Evolutionary conservation across 2,888 invertebrate species (phyloP).

Genomic region (Lydus trimaculatus): DNA sequence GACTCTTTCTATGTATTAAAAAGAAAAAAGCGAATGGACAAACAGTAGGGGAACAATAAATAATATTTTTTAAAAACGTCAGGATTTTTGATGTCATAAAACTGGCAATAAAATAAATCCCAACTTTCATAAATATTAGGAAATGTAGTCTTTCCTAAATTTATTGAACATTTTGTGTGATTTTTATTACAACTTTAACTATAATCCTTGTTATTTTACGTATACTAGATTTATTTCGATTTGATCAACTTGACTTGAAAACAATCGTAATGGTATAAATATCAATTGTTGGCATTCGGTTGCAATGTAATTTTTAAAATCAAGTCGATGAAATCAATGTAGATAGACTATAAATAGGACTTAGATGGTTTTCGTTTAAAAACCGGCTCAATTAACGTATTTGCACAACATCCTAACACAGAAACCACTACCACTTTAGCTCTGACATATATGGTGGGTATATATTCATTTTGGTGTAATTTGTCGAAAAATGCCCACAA

Average conservation of each 20-base stretch:
- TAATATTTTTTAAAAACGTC: slow-evolving; percentile 27
- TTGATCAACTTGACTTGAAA: background rate
- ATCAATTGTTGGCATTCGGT: no score
- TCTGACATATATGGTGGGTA: background rate
- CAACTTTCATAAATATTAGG: slow-evolving; percentile 26
- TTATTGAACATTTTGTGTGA: slow-evolving; percentile 30
- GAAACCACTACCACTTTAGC: background rate
- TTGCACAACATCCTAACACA: background rate
- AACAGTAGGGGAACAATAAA: slow-evolving; percentile 19
- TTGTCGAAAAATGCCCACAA: slow-evolving; percentile 56
- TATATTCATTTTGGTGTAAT: slow-evolving; percentile 52
- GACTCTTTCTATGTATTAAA: slow-evolving; percentile 18
- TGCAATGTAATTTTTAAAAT: no score
- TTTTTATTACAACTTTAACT: slow-evolving; percentile 26
- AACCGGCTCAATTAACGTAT: background rate
- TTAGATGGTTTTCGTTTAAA: background rate
- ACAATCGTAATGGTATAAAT: no score
- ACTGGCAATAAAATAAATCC: slow-evolving; percentile 29
- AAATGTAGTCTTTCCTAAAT: slow-evolving; percentile 26
- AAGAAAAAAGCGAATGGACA: background rate
- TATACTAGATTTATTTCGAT: background rate
- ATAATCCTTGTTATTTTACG: slow-evolving; percentile 17
- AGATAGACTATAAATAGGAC: slow-evolving; percentile 11
- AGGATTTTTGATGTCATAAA: slow-evolving; percentile 25
- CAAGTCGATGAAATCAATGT: no score